Evolutionary conservation across 2,797 vertebrate genomes (phyloP), one percentile per base, ranked within the genome.

Genomic region (Clamator glandarius): DNA sequence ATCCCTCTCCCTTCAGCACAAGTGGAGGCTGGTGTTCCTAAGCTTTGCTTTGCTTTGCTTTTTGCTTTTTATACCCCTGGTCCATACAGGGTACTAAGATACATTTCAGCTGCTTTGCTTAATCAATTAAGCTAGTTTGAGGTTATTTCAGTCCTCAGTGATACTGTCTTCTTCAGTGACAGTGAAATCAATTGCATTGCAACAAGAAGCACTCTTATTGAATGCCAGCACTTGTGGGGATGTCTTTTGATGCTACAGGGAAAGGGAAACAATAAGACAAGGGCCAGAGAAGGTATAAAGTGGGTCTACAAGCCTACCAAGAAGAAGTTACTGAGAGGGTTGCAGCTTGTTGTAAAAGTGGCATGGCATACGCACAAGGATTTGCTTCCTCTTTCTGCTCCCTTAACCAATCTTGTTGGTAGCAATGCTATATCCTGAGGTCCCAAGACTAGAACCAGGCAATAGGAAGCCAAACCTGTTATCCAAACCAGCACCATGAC

Each of bases 161-260:
- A 80, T 83, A 75, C 48, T 63, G 52, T 55, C 88, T 92, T 68
- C 72, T n/a, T 57, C 57, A 54, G 59, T 77, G 75, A 63, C 70
- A 85, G 61, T 35, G 64, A 89, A 95, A 96, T 90, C 92, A 89
- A 89, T 94, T 63, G 50, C 50, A 41, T 50, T 83, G 72, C 90
- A 84, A 80, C 29, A 46, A 57, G 78, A 69, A 84, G 50, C 46
- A 21, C 41, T 59, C 63, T 57, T 67, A 50, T 11, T 90, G 84
- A 86, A 8, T 80, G 72, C 76, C 83, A 93, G 62, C 67, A 50
- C 16, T 70, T 82, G 6, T 1, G 20, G 67, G 51, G 39, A 18
- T 66, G 46, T 21, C 19, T 87, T 89, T 69, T 52, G 61, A 73
- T 90, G 81, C n/a, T 54, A 8, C 33, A 73, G 73, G n/a, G 48